Evolutionary conservation across 2,888 invertebrate species (phyloP).

Genomic region (Drosophila ezoana): DNA sequence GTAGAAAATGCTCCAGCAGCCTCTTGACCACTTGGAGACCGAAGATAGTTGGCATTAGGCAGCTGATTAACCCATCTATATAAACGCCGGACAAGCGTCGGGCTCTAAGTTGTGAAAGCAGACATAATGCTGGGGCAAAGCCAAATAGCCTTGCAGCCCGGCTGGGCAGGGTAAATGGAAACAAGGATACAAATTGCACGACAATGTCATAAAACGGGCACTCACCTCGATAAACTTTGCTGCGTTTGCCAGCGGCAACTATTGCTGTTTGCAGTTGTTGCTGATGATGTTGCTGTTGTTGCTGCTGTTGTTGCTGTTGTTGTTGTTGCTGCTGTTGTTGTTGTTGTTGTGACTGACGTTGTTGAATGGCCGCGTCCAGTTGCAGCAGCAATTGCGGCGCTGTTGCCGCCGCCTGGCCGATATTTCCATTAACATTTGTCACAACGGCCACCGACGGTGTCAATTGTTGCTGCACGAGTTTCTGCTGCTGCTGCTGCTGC

Average conservation of each 20-base stretch:
- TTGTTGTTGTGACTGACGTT: conserved; percentile 79
- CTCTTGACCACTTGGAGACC: neutral
- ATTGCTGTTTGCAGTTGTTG: conserved; percentile 87
- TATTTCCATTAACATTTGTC: conserved; percentile 73
- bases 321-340: conserved; percentile 70
- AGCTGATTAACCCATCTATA: conserved; percentile 1
- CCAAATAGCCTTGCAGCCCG: conserved; percentile 42
- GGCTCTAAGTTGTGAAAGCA: conserved; percentile 19
- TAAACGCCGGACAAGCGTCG: neutral
- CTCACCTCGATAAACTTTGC: conserved; percentile 91
- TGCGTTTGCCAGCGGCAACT: conserved; percentile 88
- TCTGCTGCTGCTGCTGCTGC: conserved; percentile 45
- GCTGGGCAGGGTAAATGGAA: conserved; percentile 29
- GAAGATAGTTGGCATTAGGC: neutral
- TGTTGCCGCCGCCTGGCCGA: conserved; percentile 59
- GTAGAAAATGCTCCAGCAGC: conserved; percentile 1
- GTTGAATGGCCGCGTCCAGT: conserved; percentile 90
- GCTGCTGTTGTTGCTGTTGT: conserved; percentile 43
- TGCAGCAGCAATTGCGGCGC: conserved; percentile 89
- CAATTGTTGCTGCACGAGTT: conserved; percentile 59
- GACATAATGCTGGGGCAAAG: conserved; percentile 37
- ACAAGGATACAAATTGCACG: conserved; percentile 52
- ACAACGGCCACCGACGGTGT: conserved; percentile 49
- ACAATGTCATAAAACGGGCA: conserved; percentile 81
- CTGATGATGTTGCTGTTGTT: conserved; percentile 85